Conservation (phyloP, 2,113 vertebrate species). For the Dolichotis patagonum region DNA sequence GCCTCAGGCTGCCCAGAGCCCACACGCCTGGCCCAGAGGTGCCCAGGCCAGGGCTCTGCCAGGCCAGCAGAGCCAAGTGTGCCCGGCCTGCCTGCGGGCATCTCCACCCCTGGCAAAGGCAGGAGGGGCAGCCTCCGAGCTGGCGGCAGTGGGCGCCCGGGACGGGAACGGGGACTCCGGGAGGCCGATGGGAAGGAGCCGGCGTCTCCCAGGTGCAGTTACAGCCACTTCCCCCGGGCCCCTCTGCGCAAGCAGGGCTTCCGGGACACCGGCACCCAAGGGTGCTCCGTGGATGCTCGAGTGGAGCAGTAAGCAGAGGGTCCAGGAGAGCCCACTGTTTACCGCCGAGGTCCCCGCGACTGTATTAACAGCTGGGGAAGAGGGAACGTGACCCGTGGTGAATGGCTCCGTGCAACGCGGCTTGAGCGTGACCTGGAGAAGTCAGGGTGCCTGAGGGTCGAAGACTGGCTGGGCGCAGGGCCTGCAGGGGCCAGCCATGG, state of each 20-base stretch:
- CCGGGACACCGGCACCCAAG: background rate
- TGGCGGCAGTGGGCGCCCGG: background rate
- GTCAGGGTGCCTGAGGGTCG: background rate
- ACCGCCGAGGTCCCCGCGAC: background rate
- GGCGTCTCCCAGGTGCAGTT: background rate
- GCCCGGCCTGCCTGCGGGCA: background rate
- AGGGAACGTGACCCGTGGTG: background rate
- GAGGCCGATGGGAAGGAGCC: background rate
- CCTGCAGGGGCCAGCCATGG: background rate
- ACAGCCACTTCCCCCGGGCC: background rate
- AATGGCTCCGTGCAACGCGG: background rate
- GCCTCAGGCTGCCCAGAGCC: background rate
- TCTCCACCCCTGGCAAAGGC: background rate
- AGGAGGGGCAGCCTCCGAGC: background rate
- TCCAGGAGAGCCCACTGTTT: background rate
- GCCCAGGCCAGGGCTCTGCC: background rate
- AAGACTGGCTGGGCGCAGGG: background rate
- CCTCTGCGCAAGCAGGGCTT: background rate
- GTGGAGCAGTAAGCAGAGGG: background rate
- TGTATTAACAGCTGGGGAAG: background rate
- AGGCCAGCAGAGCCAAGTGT: background rate
- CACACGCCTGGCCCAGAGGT: fast-evolving
- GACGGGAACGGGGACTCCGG: background rate
- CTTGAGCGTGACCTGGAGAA: background rate
- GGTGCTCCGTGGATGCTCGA: background rate